Base-by-base conservation (phyloP, 2,797 vertebrate species). In the Alca torda region DNA sequence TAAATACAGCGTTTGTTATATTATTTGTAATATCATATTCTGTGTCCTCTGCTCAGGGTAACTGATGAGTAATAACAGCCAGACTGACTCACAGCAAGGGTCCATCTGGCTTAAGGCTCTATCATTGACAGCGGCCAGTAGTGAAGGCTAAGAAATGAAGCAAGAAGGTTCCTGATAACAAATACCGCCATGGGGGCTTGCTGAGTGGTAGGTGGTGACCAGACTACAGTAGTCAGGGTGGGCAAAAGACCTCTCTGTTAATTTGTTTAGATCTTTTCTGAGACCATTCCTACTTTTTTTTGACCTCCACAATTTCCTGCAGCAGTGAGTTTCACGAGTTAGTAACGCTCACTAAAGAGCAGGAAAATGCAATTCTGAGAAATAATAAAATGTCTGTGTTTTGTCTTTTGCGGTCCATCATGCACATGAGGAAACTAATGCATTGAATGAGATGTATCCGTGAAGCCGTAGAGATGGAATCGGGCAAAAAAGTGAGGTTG, bases 381-480 rank as follows among this genome's bases (percentile, higher is more conserved):
- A 72, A 53, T 15, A 45, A 25, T 13, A 57, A 57, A 41, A 50
- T 30, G 23, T 11, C 12, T 69, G 1, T n/a, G 23, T 87, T 67
- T 63, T 83, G 1, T 46, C 16, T 76, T 74, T 50, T 64, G 20
- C 72, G 25, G 11, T 64, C 37, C 68, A 50, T 0, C 3, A n/a
- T 45, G 8, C 18, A 28, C 8, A 26, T n/a, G 26, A 76, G 50
- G n/a, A 82, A 80, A 57, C 8, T 1, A 41, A 3, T 45, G 16
- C 48, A 16, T 26, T 86, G 46, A 31, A 24, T 31, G 33, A 72
- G 26, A 14, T 28, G 7, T 35, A 39, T 14, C 9, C 1, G 1
- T 68, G 37, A 69, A 76, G 2, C 3, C 33, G 20, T 0, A 72
- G 23, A 0, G 0, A 39, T 23, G 43, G 20, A 88, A 45, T 2